Percentiles rank a stretch among this genome's conserved stretches.
These are phyloP conservation scores for Heliconius ismenius DNA, from an alignment of 2,888 invertebrate genomes.

Conservation along the genomic window DNA sequence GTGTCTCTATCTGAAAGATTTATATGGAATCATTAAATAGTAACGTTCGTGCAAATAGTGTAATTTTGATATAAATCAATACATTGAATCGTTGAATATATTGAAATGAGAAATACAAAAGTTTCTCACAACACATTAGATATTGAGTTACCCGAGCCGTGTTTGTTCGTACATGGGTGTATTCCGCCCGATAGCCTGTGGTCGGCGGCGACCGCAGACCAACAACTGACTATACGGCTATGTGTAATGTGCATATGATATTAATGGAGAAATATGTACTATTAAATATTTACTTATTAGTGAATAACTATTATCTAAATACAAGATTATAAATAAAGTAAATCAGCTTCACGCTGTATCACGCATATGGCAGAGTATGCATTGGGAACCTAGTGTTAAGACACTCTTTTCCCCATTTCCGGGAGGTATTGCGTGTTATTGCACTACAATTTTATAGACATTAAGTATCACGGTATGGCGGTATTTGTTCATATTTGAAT, in stretches of 20 bases:
- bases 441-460: background rate
- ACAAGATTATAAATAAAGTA: background rate
- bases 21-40: too few species aligned
- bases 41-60: too few species aligned
- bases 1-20: too few species aligned
- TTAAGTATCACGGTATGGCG: background rate
- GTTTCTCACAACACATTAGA: constrained; percentile 36
- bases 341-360: too few species aligned
- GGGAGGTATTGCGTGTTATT: too few species aligned
- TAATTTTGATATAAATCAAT: background rate
- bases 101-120: constrained; percentile 25
- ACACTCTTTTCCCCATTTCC: too few species aligned
- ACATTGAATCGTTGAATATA: background rate
- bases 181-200: constrained; percentile 67
- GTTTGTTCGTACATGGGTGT: constrained; percentile 59
- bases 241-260: constrained; percentile 27
- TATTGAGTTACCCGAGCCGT: constrained; percentile 56
- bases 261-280: constrained; percentile 22
- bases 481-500: background rate
- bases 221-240: constrained; percentile 48
- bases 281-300: background rate
- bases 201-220: constrained; percentile 68
- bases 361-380: too few species aligned
- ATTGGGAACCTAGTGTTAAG: too few species aligned
- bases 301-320: background rate